A percentile compares a stretch with the other conserved stretches of the same genome.
Conservation (phyloP, 2,888 invertebrate species). For the Deilephila elpenor region DNA sequence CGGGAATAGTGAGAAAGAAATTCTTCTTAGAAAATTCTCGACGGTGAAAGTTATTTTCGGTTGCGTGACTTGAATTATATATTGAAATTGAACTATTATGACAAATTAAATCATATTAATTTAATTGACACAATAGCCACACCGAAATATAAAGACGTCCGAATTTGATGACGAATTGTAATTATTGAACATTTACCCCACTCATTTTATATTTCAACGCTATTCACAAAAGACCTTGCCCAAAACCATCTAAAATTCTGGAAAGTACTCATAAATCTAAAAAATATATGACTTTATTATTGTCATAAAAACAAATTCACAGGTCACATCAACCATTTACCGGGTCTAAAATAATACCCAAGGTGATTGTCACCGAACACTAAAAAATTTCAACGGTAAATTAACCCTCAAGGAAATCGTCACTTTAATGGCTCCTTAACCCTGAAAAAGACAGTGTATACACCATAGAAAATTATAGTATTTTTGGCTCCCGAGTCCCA, state of each 20-base stretch:
- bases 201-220: background rate
- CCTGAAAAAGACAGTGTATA: background rate
- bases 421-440: background rate
- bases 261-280: background rate
- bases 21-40: background rate
- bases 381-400: constrained; percentile 18
- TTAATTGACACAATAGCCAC: too few species aligned
- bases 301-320: constrained; percentile 10
- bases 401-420: constrained; percentile 21
- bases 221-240: background rate
- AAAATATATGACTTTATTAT: constrained; percentile 9
- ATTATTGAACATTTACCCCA: background rate
- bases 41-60: too few species aligned
- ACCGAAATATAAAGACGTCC: too few species aligned
- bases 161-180: too few species aligned
- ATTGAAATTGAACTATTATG: too few species aligned
- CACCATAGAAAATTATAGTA: background rate
- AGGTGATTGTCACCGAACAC: constrained; percentile 20
- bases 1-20: background rate
- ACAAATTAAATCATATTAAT: too few species aligned
- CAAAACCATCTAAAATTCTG: background rate
- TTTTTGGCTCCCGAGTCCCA: background rate
- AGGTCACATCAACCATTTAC: constrained; percentile 12
- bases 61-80: too few species aligned
- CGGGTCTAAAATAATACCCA: constrained; percentile 17